Evolutionary conservation across 2,888 invertebrate genomes (phyloP), one percentile per base, ranked within the genome.

Genomic region (Clivina fossor): DNA sequence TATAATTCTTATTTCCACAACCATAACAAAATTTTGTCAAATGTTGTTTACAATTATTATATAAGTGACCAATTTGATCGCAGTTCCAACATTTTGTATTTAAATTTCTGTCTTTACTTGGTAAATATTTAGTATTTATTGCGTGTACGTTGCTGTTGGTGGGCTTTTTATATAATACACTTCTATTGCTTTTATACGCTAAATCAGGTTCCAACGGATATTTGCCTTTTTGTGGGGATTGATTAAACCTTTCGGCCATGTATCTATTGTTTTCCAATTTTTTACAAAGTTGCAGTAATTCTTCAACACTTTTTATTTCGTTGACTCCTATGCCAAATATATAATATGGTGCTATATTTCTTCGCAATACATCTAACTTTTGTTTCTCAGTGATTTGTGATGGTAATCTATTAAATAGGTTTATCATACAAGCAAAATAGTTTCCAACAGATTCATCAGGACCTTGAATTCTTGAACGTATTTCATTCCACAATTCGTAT

Each of bases 371-470:
- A 4, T 32, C 3, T 30, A 30, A 22, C 28, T 32, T 16, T 30
- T 46, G 28, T 4, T 3, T 18, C 9, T 46, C 30, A 7, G 8
- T 26, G 3, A 16, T 8, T 7, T 8, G 18, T 4, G 44, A 11
- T 1, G 46, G 16, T 22, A 61, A 32, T 4, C 59, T 3, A 2
- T 32, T 32, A 19, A 57, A 60, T 2, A 59, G 30, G 11, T 51
- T 53, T 0, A 40, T 38, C 60, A 61, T 60, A 9, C 46, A 48
- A 3, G 60, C 58, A 3, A 61, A 9, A 28, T 58, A 61, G 5
- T 43, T 16, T 3, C 46, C 49, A 4, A 60, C 20, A 0, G 44
- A 24, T 33, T 61, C 61, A 7, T 59, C 35, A 5, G 43, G 35
- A 8, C 60, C 58, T 40, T 61, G 61, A 1, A 48, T 43, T 9